These are phyloP conservation scores for Elanus axillaris DNA, from an alignment of 2,113 vertebrate species.

Conservation along the genomic window DNA sequence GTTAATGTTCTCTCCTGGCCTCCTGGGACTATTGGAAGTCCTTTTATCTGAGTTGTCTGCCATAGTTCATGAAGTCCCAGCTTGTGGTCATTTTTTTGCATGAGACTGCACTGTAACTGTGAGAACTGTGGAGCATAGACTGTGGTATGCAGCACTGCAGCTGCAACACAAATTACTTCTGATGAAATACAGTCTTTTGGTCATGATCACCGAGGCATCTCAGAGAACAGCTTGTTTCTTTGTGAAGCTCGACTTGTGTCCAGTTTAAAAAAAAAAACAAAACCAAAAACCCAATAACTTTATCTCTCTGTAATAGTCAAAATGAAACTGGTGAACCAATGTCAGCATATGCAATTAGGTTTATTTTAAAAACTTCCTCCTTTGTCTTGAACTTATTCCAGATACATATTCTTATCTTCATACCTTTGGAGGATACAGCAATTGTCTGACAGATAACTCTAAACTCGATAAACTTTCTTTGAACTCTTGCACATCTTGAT, in stretches of 20 bases:
- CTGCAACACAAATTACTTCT: not conserved
- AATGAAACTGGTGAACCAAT: not conserved
- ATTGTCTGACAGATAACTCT: not conserved
- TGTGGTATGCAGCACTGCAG: not conserved
- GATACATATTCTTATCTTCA: not conserved
- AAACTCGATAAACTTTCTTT: not conserved
- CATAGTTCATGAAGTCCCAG: not conserved
- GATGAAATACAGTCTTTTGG: not conserved
- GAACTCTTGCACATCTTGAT: not conserved
- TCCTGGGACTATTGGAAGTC: not conserved
- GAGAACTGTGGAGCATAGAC: not conserved
- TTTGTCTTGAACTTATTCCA: not conserved
- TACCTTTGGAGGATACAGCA: fast-evolving
- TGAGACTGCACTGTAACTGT: not conserved
- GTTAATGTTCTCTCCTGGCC: not conserved
- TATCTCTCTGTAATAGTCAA: not conserved
- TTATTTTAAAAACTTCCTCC: not conserved
- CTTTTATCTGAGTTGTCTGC: not conserved
- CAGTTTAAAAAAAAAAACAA: not conserved
- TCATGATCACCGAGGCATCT: no score
- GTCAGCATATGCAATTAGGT: not conserved
- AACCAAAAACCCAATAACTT: not conserved
- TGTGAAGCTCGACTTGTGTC: not conserved
- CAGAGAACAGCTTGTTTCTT: not conserved
- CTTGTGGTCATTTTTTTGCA: not conserved